Conservation (phyloP, 1,140 invertebrate genomes). For the Ostrea denselamellosa region DNA sequence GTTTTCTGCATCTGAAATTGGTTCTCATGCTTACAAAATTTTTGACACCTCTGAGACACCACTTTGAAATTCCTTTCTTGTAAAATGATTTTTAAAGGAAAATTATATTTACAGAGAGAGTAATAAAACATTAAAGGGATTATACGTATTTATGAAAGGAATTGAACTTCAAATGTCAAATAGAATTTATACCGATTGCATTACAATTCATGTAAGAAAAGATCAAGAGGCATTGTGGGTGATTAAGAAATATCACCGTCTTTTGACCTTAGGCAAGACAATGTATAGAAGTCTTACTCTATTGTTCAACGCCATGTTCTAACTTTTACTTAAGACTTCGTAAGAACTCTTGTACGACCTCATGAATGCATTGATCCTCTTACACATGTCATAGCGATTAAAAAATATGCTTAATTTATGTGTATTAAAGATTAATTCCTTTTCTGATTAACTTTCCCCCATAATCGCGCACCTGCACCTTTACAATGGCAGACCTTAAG, state of each 20-base stretch:
- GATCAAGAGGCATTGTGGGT: conserved; percentile 38
- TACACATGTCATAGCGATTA: conserved; percentile 21
- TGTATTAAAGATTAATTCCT: conserved; percentile 45
- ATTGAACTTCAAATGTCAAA: conserved; percentile 29
- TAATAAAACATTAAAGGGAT: conserved; percentile 22
- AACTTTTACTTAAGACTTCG: conserved; percentile 42
- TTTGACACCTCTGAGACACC: not conserved
- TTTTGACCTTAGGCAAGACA: conserved; percentile 45
- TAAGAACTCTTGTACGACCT: conserved; percentile 27
- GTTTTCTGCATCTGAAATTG: not conserved
- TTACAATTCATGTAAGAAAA: conserved; percentile 29
- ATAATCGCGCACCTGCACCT: conserved; percentile 38
- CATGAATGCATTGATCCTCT: conserved; percentile 32
- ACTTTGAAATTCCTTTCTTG: not conserved
- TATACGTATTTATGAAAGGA: conserved; percentile 11
- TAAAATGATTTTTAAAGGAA: not conserved
- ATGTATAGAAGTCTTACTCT: conserved; percentile 30
- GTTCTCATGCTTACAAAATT: not conserved
- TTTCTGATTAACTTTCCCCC: conserved; percentile 42
- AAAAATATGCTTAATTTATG: conserved; percentile 47
- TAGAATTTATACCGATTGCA: conserved; percentile 15
- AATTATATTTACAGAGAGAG: conserved; percentile 24
- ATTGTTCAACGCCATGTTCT: conserved; percentile 25
- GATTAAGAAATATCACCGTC: conserved; percentile 44
- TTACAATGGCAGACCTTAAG: not conserved